Base-by-base conservation (phyloP, 1,140 invertebrate genomes). In the Popillia japonica region DNA sequence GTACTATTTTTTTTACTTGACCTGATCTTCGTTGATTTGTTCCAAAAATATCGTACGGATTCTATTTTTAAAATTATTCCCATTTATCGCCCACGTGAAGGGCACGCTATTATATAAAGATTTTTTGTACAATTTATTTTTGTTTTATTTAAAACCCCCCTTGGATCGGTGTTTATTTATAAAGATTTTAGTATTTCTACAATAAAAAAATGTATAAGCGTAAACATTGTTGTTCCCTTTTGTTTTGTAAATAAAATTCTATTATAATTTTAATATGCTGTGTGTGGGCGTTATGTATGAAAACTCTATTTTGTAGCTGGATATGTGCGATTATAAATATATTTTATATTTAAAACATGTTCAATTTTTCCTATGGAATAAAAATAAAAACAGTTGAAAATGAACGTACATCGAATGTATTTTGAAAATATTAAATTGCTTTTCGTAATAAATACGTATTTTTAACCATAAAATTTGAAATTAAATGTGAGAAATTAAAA, bases 91-190 rank as follows among this genome's bases (percentile, higher is more conserved):
- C 17, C 9, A 61, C 59, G 61, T 14, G 22, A 68, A 27, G 44
- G n/a, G 44, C 10, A 7, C 27, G 42, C 48, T 55, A 68, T 10
- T 22, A 68, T 68, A 68, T 68, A 68, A 23, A 10, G 27, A 22
- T 27, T 68, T 68, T 68, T 68, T 68, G 22, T 68, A 68, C 22
- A 27, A 68, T 20, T 6, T 68, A 27, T 22, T 10, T 17, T 68
- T 68, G 61, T 68, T 68, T 68, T 68, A 68, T 68, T 68, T 68
- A 61, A 61, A 27, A 68, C 22, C 8, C 27, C 61, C 61, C 8
- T 34, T 34, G 27, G 27, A 1, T 34, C 27, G 27, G 4, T 34
- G 27, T 34, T 34, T 34, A 34, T 34, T 34, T 34, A 2, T 34
- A 34, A 34, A 34, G 4, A 34, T 34, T 34, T 34, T 4, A 34